Evolutionary conservation across 1,140 invertebrate species (phyloP), one percentile per base, ranked within the genome.

Genomic region (Diprion similis): DNA sequence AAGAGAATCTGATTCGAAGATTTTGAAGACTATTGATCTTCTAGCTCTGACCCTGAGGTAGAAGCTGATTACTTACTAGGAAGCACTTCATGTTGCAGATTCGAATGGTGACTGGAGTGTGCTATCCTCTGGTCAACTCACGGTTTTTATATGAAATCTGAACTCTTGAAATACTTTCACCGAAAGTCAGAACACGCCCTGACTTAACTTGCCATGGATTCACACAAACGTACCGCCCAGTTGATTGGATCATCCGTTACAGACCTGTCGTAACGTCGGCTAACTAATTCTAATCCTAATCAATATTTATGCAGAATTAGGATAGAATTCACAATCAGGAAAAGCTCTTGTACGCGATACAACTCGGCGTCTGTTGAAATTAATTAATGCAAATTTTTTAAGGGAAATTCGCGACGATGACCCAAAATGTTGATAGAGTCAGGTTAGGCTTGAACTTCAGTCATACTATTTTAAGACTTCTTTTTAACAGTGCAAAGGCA

Each of bases 91-190:
- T 85, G 78, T 83, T 74, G 71, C 70, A 73, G 73, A 19, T 37
- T 73, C 67, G 19, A 74, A 77, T 70, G 78, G 74, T 73, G 71
- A 80, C 71, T 81, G 51, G 71, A 77, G 77, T 81, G 75, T 84
- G 81, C 73, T 74, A 81, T 81, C 78, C 77, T 77, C 19, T 71
- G 18, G 70, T 46, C 19, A 69, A 59, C 59, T 19, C 68, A 73
- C 71, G 65, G 77, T 81, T 85, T 84, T 83, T 85, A 85, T 85
- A 85, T 76, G 70, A 74, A 79, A 79, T 81, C 68, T 73, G 51
- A 59, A 59, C 11, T 11, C 71, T 48, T 71, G 48, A 65, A 78
- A 78, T 78, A 84, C 83, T 85, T 85, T 84, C 83, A 82, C 82
- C 80, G 76, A 71, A 78, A 24, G 69, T 65, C 45, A 65, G 76